Percentiles rank a stretch among this genome's conserved stretches.
These are phyloP conservation scores for Nematolebias whitei DNA, from an alignment of 2,113 vertebrate species.

Conservation along the genomic window DNA sequence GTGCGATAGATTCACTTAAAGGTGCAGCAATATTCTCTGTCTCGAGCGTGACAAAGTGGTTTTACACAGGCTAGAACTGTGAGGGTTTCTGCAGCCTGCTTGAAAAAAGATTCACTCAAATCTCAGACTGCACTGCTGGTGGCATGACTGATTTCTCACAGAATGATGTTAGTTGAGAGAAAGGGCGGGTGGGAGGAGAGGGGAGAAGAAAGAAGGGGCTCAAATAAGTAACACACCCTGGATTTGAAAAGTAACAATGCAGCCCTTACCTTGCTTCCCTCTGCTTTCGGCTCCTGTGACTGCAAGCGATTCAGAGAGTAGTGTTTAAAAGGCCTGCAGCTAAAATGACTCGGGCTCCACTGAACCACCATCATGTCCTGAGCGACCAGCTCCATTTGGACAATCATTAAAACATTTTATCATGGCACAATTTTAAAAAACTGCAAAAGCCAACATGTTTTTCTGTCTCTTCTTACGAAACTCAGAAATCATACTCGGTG, in stretches of 20 bases:
- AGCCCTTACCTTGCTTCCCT: conserved; percentile 82
- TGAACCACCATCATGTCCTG: conserved; percentile 20
- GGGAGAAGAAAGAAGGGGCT: conserved; percentile 9
- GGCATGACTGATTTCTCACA: conserved; percentile 61
- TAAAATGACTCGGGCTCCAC: conserved; percentile 54
- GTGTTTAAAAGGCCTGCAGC: conserved; percentile 75
- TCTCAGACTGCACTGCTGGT: conserved; percentile 59
- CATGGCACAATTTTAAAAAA: neutral
- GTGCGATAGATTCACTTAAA: conserved; percentile 3
- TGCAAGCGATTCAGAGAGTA: conserved; percentile 85
- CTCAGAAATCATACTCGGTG: neutral
- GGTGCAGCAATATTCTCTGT: neutral
- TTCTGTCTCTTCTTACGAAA: neutral
- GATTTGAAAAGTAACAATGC: conserved; percentile 46
- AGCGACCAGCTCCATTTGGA: neutral
- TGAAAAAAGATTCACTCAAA: conserved; percentile 64
- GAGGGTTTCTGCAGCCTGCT: conserved; percentile 18
- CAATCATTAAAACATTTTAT: neutral
- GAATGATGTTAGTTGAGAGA: conserved; percentile 71
- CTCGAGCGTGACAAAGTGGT: neutral
- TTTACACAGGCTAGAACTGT: neutral
- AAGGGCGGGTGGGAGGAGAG: neutral
- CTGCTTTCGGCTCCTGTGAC: conserved; percentile 83
- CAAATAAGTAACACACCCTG: conserved; percentile 43
- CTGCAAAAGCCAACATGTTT: neutral